These are phyloP conservation scores for Zaprionus ornatus DNA, from an alignment of 1,140 invertebrate species.

Conservation along the genomic window DNA sequence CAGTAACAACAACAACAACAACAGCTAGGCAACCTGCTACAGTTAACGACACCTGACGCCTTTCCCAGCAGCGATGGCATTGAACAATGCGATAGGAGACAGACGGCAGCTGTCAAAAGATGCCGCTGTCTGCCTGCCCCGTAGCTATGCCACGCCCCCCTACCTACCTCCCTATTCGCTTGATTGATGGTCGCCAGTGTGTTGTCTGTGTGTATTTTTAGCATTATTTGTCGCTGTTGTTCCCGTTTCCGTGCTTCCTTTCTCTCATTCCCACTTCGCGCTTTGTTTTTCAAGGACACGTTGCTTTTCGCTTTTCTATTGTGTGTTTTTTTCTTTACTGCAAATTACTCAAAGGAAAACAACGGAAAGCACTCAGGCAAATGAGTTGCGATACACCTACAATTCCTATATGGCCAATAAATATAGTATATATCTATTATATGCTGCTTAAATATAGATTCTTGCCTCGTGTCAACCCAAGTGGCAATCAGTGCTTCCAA, in stretches of 20 bases:
- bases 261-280: neutral
- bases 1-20: slow-evolving; percentile 7
- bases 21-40: neutral
- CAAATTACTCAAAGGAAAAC: slow-evolving; percentile 59
- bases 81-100: slow-evolving; percentile 19
- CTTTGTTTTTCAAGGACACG: slow-evolving; percentile 12
- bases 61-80: slow-evolving; percentile 31
- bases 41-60: slow-evolving; percentile 58
- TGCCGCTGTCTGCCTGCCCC: neutral
- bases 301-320: neutral
- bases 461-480: slow-evolving; percentile 38
- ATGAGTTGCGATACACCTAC: slow-evolving; percentile 56
- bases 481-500: slow-evolving; percentile 49
- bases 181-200: slow-evolving; percentile 28
- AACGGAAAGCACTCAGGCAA: slow-evolving; percentile 77
- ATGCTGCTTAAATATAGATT: neutral
- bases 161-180: neutral
- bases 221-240: slow-evolving; percentile 1
- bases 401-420: neutral
- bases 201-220: slow-evolving; percentile 17
- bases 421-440: neutral
- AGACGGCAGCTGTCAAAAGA: slow-evolving; percentile 34
- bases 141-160: neutral
- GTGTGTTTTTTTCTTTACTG: slow-evolving; percentile 26
- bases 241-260: neutral